Evolutionary conservation across 2,113 vertebrate species (phyloP).

Genomic region (Diadophis punctatus): DNA sequence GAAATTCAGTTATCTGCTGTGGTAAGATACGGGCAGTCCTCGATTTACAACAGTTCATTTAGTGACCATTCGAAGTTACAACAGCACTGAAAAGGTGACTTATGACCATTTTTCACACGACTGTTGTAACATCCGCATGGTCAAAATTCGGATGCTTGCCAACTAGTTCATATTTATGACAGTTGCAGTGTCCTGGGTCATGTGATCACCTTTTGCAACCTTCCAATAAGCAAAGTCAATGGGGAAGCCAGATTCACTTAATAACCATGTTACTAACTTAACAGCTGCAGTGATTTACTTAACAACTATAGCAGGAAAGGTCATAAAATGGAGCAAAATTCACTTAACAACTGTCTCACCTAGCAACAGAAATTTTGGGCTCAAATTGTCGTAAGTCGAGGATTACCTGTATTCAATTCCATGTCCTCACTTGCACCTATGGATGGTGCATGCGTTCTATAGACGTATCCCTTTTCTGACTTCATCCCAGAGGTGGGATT

Average conservation of each 20-base stretch:
- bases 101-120: neutral
- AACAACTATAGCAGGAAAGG: neutral
- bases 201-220: neutral
- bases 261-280: neutral
- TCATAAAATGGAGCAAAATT: too few species aligned
- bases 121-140: neutral
- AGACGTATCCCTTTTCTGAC: neutral
- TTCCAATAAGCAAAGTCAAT: neutral
- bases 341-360: neutral
- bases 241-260: neutral
- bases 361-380: neutral
- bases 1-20: neutral
- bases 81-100: neutral
- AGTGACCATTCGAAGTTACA: neutral
- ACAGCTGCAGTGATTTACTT: neutral
- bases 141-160: neutral
- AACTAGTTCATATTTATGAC: neutral
- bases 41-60: neutral
- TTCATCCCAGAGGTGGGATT: neutral
- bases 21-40: rapidly evolving
- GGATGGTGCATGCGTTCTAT: neutral
- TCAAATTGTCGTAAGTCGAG: neutral
- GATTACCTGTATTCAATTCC: neutral
- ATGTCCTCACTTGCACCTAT: neutral
- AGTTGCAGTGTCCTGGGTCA: neutral